A percentile compares a stretch with the other conserved stretches of the same genome.
phyloP scores from a whole-genome alignment of 1,140 invertebrate species.

The Berghia stephanieae region DNA sequence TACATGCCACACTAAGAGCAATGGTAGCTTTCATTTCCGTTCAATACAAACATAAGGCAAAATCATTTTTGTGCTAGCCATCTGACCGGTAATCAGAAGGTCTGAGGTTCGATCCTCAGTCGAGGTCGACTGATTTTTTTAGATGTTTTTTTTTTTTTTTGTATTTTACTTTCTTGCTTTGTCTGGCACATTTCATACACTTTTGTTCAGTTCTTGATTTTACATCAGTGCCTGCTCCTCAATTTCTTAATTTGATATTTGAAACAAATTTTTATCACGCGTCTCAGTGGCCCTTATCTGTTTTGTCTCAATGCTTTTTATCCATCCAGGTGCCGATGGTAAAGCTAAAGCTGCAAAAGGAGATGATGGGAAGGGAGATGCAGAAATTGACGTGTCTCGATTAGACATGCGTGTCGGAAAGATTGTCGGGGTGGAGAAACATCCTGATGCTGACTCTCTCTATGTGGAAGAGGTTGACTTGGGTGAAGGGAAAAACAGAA shows the following conservation, averaged over 20 bases:
- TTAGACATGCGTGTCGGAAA: slow-evolving; percentile 87
- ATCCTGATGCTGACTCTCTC: slow-evolving; percentile 89
- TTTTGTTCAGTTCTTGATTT: no score
- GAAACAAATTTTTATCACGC: background rate
- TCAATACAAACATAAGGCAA: no score
- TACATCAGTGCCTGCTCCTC: no score
- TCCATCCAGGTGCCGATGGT: slow-evolving; percentile 20
- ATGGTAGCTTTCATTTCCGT: no score
- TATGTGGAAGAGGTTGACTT: slow-evolving; percentile 93
- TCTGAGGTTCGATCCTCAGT: no score
- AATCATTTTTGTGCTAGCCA: background rate
- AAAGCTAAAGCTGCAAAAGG: slow-evolving; percentile 25
- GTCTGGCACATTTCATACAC: no score
- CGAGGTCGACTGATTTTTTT: no score
- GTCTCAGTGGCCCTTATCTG: background rate
- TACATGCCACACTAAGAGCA: no score
- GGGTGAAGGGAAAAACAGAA: slow-evolving; percentile 82
- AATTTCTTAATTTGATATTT: no score
- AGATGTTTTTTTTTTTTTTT: no score
- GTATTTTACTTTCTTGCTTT: no score
- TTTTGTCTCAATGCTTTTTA: background rate
- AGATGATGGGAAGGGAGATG: slow-evolving; percentile 58
- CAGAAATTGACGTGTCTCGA: slow-evolving; percentile 77
- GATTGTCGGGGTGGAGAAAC: slow-evolving; percentile 82
- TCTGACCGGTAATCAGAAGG: no score